phyloP scores from a whole-genome alignment of 2,888 invertebrate species.

The Tethea ocularis region DNA sequence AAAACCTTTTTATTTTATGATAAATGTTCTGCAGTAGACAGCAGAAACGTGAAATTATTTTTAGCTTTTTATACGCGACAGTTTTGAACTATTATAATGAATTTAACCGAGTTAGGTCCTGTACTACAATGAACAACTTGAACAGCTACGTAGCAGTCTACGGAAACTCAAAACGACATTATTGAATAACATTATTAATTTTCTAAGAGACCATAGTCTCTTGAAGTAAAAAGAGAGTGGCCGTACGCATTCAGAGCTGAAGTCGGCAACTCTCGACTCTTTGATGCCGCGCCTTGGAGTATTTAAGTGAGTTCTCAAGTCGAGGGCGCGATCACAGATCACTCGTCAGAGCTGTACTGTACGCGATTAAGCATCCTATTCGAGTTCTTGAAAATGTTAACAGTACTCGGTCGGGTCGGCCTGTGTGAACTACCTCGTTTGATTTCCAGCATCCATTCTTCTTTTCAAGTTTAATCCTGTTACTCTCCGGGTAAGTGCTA shows the following conservation, averaged over 20 bases:
- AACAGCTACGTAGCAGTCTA: not conserved
- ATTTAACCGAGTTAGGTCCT: not conserved
- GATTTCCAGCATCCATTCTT: conserved; percentile 36
- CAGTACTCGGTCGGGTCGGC: conserved; percentile 42
- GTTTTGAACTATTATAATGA: not conserved
- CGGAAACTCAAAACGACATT: not conserved
- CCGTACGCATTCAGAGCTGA: conserved; percentile 39
- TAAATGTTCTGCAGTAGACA: not conserved
- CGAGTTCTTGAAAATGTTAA: conserved; percentile 58
- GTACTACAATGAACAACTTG: not conserved
- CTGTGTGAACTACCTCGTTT: conserved; percentile 43
- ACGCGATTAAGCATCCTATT: conserved; percentile 63
- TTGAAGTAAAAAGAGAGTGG: conserved; percentile 11
- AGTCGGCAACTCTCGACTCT: conserved; percentile 48
- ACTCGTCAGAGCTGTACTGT: conserved; percentile 51
- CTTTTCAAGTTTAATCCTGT: conserved; percentile 9
- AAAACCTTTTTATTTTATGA: not conserved
- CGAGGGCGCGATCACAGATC: conserved; percentile 53
- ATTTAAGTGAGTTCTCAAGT: conserved; percentile 65
- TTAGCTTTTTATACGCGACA: not conserved
- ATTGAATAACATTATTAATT: not conserved
- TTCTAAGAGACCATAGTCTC: conserved; percentile 1
- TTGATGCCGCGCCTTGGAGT: conserved; percentile 63
- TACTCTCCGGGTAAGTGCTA: conserved; percentile 13
- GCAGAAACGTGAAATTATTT: no score